Conservation (phyloP, 2,797 vertebrate genomes). For the Micropoecilia bifurca region DNA sequence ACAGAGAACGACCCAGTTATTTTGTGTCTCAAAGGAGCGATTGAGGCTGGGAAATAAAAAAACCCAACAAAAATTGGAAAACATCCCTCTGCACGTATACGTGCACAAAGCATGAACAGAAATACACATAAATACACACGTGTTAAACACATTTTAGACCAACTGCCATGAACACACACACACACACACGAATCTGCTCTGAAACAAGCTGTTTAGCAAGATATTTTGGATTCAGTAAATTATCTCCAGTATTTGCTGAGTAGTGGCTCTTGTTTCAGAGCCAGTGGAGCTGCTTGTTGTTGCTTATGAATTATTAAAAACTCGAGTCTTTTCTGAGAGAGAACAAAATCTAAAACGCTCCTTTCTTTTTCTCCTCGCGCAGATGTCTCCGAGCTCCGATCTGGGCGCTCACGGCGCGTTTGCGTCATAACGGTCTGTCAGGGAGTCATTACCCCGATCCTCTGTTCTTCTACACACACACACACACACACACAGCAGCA, state of each 20-base stretch:
- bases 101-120: conserved; percentile 12
- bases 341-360: conserved; percentile 72
- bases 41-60: conserved; percentile 33
- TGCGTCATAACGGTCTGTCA: conserved; percentile 49
- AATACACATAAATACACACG: conserved; percentile 33
- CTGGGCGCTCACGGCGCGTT: conserved; percentile 37
- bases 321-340: conserved; percentile 65
- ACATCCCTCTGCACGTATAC: conserved; percentile 36
- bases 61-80: conserved; percentile 19
- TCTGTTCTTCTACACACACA: conserved; percentile 31
- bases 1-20: conserved; percentile 65
- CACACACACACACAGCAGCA: neutral
- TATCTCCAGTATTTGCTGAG: conserved; percentile 78
- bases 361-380: conserved; percentile 60
- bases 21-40: conserved; percentile 53
- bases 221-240: conserved; percentile 73
- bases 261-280: conserved; percentile 75
- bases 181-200: conserved; percentile 26
- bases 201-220: conserved; percentile 59
- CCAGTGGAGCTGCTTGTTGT: conserved; percentile 74
- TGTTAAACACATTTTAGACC: conserved; percentile 29
- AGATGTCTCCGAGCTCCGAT: conserved; percentile 61
- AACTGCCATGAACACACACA: conserved; percentile 10
- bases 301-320: conserved; percentile 81
- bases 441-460: conserved; percentile 52